Conservation (phyloP, 2,797 vertebrate species). For the Manis crassicaudata region DNA sequence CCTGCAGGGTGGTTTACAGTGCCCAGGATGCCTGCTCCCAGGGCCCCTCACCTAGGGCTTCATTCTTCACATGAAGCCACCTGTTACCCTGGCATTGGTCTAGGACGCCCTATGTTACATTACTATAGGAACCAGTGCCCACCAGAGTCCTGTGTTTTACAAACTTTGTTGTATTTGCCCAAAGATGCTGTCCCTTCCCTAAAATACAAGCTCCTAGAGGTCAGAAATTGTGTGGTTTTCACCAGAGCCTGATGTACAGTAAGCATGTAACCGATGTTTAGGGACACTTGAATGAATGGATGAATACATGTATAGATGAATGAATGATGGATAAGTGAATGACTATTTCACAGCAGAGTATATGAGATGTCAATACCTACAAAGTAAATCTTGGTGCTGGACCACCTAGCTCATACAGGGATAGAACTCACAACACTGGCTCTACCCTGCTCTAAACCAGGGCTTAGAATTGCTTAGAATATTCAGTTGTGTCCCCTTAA, state of each 20-base stretch:
- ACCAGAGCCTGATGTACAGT: not conserved
- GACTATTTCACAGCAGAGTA: not conserved
- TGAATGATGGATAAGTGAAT: not conserved
- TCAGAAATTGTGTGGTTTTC: not conserved
- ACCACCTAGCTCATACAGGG: not conserved
- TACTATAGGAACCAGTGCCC: not conserved
- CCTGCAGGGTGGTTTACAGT: not conserved
- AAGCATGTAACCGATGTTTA: not conserved
- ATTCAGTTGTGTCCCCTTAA: not conserved
- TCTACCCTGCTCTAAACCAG: not conserved
- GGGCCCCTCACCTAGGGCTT: not conserved
- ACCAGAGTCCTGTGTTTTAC: not conserved
- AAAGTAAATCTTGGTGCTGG: not conserved
- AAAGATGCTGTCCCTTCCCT: not conserved
- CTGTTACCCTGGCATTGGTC: not conserved
- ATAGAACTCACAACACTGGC: not conserved
- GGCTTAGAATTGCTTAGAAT: slow-evolving; percentile 15
- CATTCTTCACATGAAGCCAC: not conserved
- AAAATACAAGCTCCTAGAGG: not conserved
- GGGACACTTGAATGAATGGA: not conserved
- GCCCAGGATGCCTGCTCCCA: not conserved
- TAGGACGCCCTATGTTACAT: not conserved
- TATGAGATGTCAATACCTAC: not conserved
- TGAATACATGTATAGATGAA: not conserved
- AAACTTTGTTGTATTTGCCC: not conserved